Conservation (phyloP, 2,797 vertebrate species). For the Micropoecilia bifurca region DNA sequence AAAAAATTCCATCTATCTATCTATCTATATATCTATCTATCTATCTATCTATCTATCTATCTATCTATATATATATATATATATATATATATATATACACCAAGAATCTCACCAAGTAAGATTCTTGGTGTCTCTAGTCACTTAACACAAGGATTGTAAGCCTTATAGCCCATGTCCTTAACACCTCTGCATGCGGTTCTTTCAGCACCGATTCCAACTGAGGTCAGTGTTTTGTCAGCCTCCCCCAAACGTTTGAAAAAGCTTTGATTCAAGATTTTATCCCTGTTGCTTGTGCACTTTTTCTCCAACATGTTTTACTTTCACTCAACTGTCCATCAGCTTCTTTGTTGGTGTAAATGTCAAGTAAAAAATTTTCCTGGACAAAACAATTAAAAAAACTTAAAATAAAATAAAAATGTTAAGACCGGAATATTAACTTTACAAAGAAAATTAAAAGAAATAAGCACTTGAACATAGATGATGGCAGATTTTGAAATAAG, state of each 20-base stretch:
- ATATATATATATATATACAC: background rate
- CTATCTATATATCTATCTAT: too few relatives aligned
- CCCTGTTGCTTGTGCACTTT: background rate
- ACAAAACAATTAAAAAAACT: too few relatives aligned
- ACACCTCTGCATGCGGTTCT: background rate
- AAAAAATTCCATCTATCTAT: too few relatives aligned
- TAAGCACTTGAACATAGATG: background rate
- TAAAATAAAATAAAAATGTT: too few relatives aligned
- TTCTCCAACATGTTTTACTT: background rate
- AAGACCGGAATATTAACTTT: background rate
- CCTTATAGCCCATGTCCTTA: background rate
- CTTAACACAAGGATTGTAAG: background rate
- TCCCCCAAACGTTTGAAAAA: background rate
- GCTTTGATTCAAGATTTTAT: background rate
- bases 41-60: too few relatives aligned
- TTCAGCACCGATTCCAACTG: background rate
- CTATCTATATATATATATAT: background rate
- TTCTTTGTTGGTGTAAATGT: background rate
- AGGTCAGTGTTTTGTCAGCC: background rate
- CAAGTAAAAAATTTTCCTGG: background rate
- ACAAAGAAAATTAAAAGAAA: background rate
- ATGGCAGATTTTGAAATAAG: background rate
- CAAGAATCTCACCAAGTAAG: background rate
- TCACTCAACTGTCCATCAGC: background rate
- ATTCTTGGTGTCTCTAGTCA: background rate